Evolutionary conservation across 2,797 vertebrate species (phyloP).

Genomic region (Crenuchus spilurus): DNA sequence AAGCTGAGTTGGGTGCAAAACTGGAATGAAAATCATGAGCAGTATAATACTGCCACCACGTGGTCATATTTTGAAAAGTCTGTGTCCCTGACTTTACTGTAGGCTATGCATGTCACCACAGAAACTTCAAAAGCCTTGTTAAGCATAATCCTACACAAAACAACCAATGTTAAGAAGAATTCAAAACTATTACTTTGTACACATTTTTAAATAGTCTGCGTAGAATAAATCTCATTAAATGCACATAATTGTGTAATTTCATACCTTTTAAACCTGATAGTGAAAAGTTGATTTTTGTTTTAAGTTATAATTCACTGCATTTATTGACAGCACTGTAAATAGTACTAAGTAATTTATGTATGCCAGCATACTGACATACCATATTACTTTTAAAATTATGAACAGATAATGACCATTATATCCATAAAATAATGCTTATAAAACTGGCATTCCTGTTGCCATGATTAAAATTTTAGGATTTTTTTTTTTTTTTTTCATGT

Average conservation of each 20-base stretch:
- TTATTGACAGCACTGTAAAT: neutral
- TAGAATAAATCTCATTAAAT: neutral
- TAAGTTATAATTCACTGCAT: neutral
- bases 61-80: slow-evolving; percentile 57
- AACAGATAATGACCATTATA: no score
- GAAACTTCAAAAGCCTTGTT: neutral
- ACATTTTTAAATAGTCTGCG: neutral
- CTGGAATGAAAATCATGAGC: neutral
- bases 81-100: neutral
- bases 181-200: neutral
- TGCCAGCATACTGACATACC: neutral
- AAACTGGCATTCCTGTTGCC: no score
- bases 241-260: neutral
- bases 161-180: no score
- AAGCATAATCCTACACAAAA: neutral
- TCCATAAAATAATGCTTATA: no score
- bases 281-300: neutral
- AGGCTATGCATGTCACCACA: neutral
- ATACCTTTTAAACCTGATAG: neutral
- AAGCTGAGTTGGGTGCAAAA: neutral
- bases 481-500: no score
- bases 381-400: no score
- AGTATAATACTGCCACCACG: slow-evolving; percentile 69
- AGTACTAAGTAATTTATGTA: neutral
- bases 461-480: no score